Evolutionary conservation across 2,888 invertebrate genomes (phyloP).

Genomic region (Prostheceraeus crozeri): DNA sequence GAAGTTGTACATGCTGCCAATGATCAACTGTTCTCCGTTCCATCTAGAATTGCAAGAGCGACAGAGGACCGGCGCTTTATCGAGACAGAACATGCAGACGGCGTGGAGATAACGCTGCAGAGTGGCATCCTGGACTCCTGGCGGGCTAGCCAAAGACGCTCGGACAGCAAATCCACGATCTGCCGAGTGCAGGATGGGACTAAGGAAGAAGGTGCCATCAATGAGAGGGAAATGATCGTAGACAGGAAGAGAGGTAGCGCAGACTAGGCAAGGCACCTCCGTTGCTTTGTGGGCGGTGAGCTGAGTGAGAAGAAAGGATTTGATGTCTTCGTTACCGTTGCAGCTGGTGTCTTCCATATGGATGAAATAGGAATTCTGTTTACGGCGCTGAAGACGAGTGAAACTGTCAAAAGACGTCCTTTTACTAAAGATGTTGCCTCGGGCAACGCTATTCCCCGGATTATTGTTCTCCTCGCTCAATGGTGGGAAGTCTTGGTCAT

Average conservation of each 20-base stretch:
- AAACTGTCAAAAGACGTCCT: slow-evolving; percentile 88
- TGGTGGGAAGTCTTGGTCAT: slow-evolving; percentile 4
- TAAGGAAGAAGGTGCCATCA: slow-evolving; percentile 94
- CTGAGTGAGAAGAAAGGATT: slow-evolving; percentile 87
- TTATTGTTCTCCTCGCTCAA: neutral
- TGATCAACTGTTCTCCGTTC: slow-evolving; percentile 77
- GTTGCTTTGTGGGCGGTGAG: slow-evolving; percentile 82
- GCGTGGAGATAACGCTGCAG: slow-evolving; percentile 72
- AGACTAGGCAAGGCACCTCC: slow-evolving; percentile 70
- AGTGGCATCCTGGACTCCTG: neutral
- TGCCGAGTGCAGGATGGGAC: slow-evolving; percentile 61
- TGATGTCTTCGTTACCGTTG: slow-evolving; percentile 93
- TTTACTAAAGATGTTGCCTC: slow-evolving; percentile 70
- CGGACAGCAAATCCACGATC: slow-evolving; percentile 26
- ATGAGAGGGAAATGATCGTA: slow-evolving; percentile 93
- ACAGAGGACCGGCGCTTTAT: slow-evolving; percentile 64
- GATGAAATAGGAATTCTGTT: slow-evolving; percentile 96
- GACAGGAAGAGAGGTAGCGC: slow-evolving; percentile 78
- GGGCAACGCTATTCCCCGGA: slow-evolving; percentile 26
- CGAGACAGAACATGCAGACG: slow-evolving; percentile 77
- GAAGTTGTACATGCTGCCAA: slow-evolving; percentile 95
- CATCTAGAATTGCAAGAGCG: slow-evolving; percentile 76
- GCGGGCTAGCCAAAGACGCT: too few species aligned
- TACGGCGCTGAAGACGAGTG: slow-evolving; percentile 71
- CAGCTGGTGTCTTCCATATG: slow-evolving; percentile 98